Base-by-base conservation (phyloP, 2,888 invertebrate genomes). In the Timema podura region DNA sequence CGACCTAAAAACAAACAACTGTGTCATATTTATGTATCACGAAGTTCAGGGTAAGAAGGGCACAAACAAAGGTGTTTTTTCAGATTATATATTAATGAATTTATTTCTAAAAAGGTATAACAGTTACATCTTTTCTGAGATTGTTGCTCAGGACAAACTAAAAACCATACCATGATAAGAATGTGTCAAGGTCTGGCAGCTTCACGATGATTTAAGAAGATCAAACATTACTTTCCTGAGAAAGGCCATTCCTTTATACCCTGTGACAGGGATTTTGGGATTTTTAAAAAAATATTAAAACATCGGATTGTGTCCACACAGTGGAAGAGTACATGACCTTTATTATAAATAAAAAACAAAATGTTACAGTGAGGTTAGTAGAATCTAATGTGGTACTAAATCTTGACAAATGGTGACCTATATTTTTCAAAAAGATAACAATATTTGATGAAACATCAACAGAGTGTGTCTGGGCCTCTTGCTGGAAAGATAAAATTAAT, bases 221-320 rank as follows among this genome's bases (percentile, higher is more conserved):
- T 61, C 61, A 15, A 10, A 16, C 61, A 61, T 30, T 10, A 61
- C 2, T 61, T 61, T 15, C 2, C 61, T 61, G 2, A 16, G 15
- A 61, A 3, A 15, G 2, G 11, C n/a, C 61, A 61, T 61, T 61
- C 61, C 5, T 61, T 61, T 2, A n/a, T 61, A 15, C 61, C 61
- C 61, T 3, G 61, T 61, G 61, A 61, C 30, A 61, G 61, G 61
- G 61, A 61, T 61, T 61, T 61, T 61, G 61, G 61, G 30, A 30
- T 61, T 2, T 61, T 61, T 30, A 61, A 61, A 30, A 61, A 61
- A 15, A 30, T 2, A 61, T n/a, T 61, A 16, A 11, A 61, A 30
- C 1, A n/a, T 13, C 1, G 3, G 51, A 51, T 13, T 3, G n/a
- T 51, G n/a, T n/a, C 11, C 51, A 51, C 51, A 11, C 51, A 51